phyloP scores from a whole-genome alignment of 2,113 vertebrate genomes.

The Zootoca vivipara region DNA sequence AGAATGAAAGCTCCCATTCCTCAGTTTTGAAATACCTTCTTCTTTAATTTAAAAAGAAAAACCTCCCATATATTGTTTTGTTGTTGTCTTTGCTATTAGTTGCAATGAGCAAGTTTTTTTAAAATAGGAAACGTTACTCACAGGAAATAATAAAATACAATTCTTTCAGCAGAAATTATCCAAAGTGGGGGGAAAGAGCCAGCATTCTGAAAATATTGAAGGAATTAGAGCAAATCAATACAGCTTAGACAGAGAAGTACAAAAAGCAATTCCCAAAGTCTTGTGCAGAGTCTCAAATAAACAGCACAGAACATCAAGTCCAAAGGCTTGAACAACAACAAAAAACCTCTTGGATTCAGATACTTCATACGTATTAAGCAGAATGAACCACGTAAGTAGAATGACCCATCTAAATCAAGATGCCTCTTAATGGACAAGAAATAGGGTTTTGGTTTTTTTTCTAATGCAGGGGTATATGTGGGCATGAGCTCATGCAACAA shows the following conservation, averaged over 20 bases:
- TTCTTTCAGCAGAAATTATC: neutral
- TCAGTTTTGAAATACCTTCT: neutral
- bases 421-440: conserved; percentile 1
- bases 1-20: neutral
- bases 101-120: neutral
- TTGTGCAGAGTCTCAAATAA: neutral
- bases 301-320: conserved; percentile 13
- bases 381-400: neutral
- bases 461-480: neutral
- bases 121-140: neutral
- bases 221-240: conserved; percentile 23
- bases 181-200: neutral
- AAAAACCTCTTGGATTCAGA: conserved; percentile 23
- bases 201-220: neutral
- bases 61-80: neutral
- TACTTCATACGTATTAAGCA: neutral
- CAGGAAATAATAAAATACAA: neutral
- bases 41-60: neutral
- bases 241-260: conserved; percentile 5
- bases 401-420: conserved; percentile 9
- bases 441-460: neutral
- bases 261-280: neutral
- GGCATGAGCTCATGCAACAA: neutral
- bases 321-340: conserved; percentile 9
- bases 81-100: neutral